phyloP scores from a whole-genome alignment of 2,113 vertebrate species.

The Dromas ardeola region DNA sequence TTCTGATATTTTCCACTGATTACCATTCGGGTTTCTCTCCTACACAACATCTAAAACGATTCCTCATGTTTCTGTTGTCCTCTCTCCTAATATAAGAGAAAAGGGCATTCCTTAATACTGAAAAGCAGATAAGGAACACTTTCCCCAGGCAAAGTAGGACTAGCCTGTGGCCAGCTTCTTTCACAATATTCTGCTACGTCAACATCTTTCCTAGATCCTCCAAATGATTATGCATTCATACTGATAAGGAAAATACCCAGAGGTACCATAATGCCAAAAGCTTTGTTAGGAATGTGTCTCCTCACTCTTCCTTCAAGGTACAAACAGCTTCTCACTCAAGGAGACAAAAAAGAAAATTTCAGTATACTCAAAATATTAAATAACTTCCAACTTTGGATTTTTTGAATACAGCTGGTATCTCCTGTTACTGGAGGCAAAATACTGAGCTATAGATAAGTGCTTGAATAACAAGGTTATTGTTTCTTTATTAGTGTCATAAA shows the following conservation, averaged over 20 bases:
- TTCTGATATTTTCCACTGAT: conserved; percentile 18
- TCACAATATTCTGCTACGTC: background rate
- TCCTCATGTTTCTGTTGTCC: background rate
- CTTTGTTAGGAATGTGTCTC: background rate
- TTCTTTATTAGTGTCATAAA: background rate
- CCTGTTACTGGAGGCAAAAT: background rate
- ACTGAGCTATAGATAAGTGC: background rate
- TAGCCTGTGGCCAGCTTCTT: background rate
- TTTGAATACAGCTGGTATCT: background rate
- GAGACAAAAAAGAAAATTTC: background rate
- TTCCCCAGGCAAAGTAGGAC: background rate
- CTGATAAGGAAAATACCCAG: conserved; percentile 5
- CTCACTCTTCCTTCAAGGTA: background rate
- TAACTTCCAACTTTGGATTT: background rate
- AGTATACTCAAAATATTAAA: background rate
- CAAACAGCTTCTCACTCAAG: background rate
- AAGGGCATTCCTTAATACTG: background rate
- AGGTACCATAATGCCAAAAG: background rate
- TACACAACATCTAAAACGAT: background rate
- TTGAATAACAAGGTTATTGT: background rate
- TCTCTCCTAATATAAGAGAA: background rate
- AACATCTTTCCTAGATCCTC: background rate
- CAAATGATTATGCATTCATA: background rate
- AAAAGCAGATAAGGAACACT: conserved; percentile 23
- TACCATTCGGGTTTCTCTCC: background rate